Percentiles rank a stretch among this genome's conserved stretches.
These are phyloP conservation scores for Aphidius colemani DNA, from an alignment of 2,888 invertebrate genomes.

Conservation along the genomic window DNA sequence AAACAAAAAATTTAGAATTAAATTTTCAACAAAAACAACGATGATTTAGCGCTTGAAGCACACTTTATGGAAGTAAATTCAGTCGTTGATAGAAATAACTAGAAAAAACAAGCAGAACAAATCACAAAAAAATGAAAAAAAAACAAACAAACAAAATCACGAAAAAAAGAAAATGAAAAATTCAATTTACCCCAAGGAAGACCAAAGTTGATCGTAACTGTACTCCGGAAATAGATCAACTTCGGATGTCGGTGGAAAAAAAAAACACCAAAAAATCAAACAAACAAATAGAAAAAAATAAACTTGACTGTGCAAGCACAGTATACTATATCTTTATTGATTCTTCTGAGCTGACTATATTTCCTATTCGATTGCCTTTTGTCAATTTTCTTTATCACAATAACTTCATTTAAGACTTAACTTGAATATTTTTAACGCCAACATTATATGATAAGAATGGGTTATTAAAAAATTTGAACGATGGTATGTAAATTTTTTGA, in stretches of 20 bases:
- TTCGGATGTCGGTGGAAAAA: slow-evolving; percentile 10
- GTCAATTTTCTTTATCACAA: background rate
- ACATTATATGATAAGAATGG: no score
- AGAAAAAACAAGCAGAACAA: no score
- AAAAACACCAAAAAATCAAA: background rate
- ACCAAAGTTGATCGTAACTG: slow-evolving; percentile 23
- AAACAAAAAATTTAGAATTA: no score
- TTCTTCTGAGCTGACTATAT: slow-evolving; percentile 4
- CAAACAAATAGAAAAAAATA: background rate
- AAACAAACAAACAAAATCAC: no score
- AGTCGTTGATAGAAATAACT: no score
- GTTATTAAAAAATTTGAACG: background rate
- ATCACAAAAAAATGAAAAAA: no score
- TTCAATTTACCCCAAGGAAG: slow-evolving; percentile 21
- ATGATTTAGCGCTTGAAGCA: slow-evolving; percentile 13
- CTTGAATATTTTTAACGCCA: background rate
- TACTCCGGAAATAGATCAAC: slow-evolving; percentile 24
- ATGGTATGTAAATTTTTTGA: no score
- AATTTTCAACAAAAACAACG: background rate
- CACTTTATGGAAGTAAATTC: slow-evolving; percentile 2
- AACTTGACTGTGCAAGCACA: no score
- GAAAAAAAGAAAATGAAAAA: slow-evolving; percentile 7
- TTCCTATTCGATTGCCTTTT: slow-evolving; percentile 2
- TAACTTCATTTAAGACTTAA: background rate
- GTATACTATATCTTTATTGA: slow-evolving; percentile 8